These are phyloP conservation scores for Anser brachyrhynchus DNA, from an alignment of 2,113 vertebrate genomes.

Conservation along the genomic window DNA sequence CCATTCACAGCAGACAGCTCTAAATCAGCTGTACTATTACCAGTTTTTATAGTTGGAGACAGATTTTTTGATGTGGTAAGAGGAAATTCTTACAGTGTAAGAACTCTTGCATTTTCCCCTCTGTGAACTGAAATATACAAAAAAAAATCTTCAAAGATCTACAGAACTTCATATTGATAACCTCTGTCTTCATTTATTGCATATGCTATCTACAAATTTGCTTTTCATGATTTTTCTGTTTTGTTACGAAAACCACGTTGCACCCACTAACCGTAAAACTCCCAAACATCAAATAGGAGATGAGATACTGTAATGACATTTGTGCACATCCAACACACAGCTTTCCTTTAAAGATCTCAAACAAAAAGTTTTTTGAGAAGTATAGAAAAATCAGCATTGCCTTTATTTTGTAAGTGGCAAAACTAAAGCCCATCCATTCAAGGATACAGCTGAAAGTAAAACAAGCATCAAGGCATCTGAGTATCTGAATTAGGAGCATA, in stretches of 20 bases:
- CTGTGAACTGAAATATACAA: not conserved
- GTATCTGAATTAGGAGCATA: not conserved
- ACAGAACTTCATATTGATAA: not conserved
- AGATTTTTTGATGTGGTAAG: not conserved
- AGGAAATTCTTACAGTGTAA: not conserved
- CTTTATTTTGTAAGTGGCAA: not conserved
- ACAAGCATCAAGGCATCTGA: not conserved
- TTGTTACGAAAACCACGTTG: not conserved
- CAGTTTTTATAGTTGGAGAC: not conserved
- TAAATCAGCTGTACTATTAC: not conserved
- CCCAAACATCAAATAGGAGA: not conserved
- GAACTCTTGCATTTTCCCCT: not conserved
- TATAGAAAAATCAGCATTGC: not conserved
- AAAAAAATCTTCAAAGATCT: not conserved
- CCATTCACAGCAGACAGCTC: not conserved
- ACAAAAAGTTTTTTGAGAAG: not conserved
- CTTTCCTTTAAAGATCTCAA: not conserved
- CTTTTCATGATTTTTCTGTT: not conserved
- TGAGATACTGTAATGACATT: not conserved
- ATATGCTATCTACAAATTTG: not conserved
- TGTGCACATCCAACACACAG: not conserved
- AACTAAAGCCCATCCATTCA: not conserved
- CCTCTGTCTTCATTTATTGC: not conserved
- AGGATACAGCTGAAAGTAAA: not conserved
- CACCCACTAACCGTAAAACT: not conserved